A percentile compares a stretch with the other conserved stretches of the same genome.
Evolutionary conservation across 2,888 invertebrate genomes (phyloP).

Genomic region (Thymelicus sylvestris): DNA sequence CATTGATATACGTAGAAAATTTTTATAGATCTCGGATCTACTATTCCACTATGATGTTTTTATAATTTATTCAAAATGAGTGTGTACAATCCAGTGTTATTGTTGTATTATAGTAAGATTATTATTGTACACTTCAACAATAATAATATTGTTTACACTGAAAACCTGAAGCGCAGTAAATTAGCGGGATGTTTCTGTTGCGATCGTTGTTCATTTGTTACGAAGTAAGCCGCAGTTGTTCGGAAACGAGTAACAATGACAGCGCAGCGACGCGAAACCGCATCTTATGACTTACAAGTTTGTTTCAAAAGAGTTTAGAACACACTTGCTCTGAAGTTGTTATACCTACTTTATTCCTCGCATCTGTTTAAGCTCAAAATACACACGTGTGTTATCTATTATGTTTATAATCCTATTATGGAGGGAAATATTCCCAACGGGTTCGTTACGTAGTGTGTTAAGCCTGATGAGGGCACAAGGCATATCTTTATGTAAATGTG

Average conservation of each 20-base stretch:
- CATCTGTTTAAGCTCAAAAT: neutral
- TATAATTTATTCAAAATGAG: no score
- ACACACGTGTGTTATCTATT: conserved; percentile 4
- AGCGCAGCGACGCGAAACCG: conserved; percentile 49
- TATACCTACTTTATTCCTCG: neutral
- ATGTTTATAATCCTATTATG: neutral
- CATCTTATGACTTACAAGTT: conserved; percentile 40
- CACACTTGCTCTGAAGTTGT: neutral
- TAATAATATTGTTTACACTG: no score
- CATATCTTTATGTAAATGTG: conserved; percentile 11
- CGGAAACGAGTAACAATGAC: conserved; percentile 62
- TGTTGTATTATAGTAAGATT: no score
- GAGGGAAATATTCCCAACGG: neutral
- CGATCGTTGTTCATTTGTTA: neutral
- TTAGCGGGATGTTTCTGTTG: neutral
- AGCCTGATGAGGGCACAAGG: neutral
- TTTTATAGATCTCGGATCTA: no score
- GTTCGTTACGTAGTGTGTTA: conserved; percentile 1
- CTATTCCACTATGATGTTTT: no score
- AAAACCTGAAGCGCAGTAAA: neutral
- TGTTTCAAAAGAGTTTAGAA: neutral
- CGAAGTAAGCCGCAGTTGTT: conserved; percentile 56
- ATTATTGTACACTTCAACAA: no score
- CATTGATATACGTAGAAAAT: no score
- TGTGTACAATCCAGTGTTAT: no score